Base-by-base conservation (phyloP, 1,140 invertebrate species). In the Brachionus koreanus region DNA sequence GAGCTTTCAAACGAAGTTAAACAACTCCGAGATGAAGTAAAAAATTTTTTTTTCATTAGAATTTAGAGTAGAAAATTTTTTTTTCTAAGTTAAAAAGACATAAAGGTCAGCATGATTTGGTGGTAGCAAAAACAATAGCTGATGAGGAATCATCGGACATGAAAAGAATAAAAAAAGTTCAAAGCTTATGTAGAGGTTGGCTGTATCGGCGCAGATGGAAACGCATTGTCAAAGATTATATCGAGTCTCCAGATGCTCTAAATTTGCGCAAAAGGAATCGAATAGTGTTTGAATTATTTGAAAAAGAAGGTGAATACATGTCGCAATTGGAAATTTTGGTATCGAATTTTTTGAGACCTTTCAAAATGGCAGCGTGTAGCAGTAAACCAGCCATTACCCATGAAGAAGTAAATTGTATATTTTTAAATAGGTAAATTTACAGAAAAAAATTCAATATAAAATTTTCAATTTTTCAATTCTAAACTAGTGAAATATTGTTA, bases 371-470 rank as follows among this genome's bases (percentile, higher is more conserved):
- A 9, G 94, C 94, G 5, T 94, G 93, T 85, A 95, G 94, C 1
- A 96, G 96, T 88, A 95, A 94, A 87, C 95, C 95, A 5, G 94
- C 94, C 0, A 95, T 95, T 86, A 93, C 93, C 2, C 95, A 97
- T 86, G 95, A 97, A 87, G 95, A 97, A 86, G 94, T 97, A 74
- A 96, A 95, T 88, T 96, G 94, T 39, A 96, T 97, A 84, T 97
- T 96, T 89, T 89, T 97, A 37, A 97, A 97, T 89, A 94, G 88
- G 88, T 89, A 83, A 75, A 39, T 10, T 49, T 16, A 35, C 3
- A 37, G 29, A 25, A 29, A 63, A 29, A 19, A 82, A 67, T 39
- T n/a, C 16, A 16, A 83, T 25, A 75, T 33, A 29, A 16, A 39
- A 82, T 12, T 29, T n/a, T 5, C 12, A 83, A 52, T 43, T n/a